These are phyloP conservation scores for Morpho helenor DNA, from an alignment of 2,888 invertebrate genomes.

Conservation along the genomic window DNA sequence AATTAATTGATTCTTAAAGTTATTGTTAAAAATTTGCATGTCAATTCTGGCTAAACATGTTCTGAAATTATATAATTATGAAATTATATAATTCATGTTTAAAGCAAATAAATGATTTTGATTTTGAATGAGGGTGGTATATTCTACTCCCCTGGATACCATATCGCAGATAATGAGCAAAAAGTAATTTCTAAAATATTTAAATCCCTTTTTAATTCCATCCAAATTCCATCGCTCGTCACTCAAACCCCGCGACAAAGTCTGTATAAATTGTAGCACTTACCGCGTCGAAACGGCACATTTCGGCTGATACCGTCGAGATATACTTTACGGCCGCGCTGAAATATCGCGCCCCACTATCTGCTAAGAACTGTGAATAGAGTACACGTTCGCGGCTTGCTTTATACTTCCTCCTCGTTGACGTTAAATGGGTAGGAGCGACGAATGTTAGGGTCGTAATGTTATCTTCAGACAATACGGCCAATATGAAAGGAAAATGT, in stretches of 20 bases:
- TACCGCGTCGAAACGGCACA: conserved; percentile 69
- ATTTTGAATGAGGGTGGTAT: too few relatives aligned
- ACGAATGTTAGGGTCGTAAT: not conserved
- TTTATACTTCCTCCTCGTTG: conserved; percentile 8
- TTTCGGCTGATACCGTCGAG: conserved; percentile 62
- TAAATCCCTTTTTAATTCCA: too few relatives aligned
- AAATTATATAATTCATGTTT: too few relatives aligned
- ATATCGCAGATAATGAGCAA: too few relatives aligned
- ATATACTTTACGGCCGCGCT: conserved; percentile 59
- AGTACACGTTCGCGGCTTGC: conserved; percentile 6
- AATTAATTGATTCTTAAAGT: too few relatives aligned
- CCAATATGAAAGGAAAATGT: too few relatives aligned
- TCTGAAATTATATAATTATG: too few relatives aligned
- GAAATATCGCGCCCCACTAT: conserved; percentile 61
- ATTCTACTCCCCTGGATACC: too few relatives aligned
- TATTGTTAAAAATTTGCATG: too few relatives aligned
- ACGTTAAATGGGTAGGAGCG: not conserved
- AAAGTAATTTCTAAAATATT: too few relatives aligned
- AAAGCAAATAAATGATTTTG: too few relatives aligned
- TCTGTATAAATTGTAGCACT: conserved; percentile 69
- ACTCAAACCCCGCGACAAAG: conserved; percentile 40
- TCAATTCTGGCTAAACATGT: too few relatives aligned
- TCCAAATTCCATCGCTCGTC: conserved; percentile 23
- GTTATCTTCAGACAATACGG: not conserved
- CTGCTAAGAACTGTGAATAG: conserved; percentile 29